Evolutionary conservation across 2,113 vertebrate genomes (phyloP).

Genomic region (Thomomys bottae): DNA sequence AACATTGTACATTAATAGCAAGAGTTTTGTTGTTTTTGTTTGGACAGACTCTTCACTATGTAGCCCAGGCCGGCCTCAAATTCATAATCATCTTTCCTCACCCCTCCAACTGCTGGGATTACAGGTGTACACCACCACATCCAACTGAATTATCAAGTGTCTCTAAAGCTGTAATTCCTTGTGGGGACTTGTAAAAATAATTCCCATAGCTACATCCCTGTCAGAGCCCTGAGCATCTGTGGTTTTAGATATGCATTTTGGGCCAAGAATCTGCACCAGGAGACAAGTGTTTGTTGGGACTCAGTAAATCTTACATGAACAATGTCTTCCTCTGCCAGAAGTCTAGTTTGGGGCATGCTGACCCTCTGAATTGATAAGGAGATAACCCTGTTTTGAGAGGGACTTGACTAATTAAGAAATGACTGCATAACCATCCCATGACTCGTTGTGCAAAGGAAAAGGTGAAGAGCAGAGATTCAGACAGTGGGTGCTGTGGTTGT

Average conservation of each 20-base stretch:
- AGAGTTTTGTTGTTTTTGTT: not conserved
- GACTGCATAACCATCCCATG: accelerated
- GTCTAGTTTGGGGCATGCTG: not conserved
- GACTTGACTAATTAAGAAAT: not conserved
- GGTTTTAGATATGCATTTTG: not conserved
- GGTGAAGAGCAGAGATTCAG: not conserved
- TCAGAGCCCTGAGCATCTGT: not conserved
- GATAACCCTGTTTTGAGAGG: not conserved
- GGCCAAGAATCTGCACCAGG: not conserved
- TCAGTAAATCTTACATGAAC: not conserved
- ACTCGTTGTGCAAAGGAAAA: not conserved
- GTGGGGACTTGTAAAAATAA: constrained; percentile 2
- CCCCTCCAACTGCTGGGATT: too few species aligned
- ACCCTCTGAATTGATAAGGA: not conserved
- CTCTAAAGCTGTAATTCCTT: not conserved
- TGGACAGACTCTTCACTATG: too few species aligned
- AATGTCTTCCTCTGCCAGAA: not conserved
- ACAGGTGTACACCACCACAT: too few species aligned
- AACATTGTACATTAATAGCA: not conserved
- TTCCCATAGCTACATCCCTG: not conserved
- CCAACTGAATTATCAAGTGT: not conserved
- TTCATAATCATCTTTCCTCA: too few species aligned
- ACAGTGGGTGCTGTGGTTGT: not conserved
- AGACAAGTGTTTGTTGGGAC: not conserved
- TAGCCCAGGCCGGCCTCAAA: too few species aligned